phyloP scores from a whole-genome alignment of 1,140 invertebrate species.

The Hyphantria cunea region DNA sequence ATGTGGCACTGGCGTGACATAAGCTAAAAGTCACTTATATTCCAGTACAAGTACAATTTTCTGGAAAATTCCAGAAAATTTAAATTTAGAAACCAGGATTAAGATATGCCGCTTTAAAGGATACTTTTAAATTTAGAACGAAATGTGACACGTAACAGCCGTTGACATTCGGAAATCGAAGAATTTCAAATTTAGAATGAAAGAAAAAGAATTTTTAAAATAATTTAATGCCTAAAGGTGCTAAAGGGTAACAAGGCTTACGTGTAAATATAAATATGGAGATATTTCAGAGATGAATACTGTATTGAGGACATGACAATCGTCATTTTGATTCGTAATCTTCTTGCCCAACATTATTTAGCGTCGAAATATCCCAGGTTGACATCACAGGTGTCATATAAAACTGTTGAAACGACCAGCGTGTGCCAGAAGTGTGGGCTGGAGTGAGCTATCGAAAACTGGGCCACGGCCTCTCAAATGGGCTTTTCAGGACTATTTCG shows the following conservation, averaged over 20 bases:
- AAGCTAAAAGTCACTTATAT: constrained; percentile 5
- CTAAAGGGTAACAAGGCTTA: too few species aligned
- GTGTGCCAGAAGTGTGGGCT: constrained; percentile 63
- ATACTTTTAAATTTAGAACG: constrained; percentile 62
- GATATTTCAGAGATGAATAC: neutral
- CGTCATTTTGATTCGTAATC: constrained; percentile 2
- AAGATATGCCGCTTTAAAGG: constrained; percentile 68
- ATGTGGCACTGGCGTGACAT: constrained; percentile 15
- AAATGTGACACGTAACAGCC: constrained; percentile 55
- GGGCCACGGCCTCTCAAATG: constrained; percentile 16
- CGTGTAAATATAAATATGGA: too few species aligned
- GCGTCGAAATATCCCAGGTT: constrained; percentile 12
- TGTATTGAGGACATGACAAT: constrained; percentile 1
- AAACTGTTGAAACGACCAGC: constrained; percentile 46
- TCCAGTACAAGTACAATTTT: constrained; percentile 54
- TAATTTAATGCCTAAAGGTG: too few species aligned
- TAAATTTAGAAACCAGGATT: constrained; percentile 74
- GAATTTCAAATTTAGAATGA: constrained; percentile 17
- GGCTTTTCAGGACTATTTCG: constrained; percentile 3
- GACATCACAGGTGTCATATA: constrained; percentile 47
- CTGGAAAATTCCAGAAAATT: constrained; percentile 78
- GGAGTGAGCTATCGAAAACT: constrained; percentile 20
- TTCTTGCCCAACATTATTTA: constrained; percentile 14
- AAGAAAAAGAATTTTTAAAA: neutral
- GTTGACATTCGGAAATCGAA: constrained; percentile 24